phyloP scores from a whole-genome alignment of 2,888 invertebrate species.

The Bombylius major region DNA sequence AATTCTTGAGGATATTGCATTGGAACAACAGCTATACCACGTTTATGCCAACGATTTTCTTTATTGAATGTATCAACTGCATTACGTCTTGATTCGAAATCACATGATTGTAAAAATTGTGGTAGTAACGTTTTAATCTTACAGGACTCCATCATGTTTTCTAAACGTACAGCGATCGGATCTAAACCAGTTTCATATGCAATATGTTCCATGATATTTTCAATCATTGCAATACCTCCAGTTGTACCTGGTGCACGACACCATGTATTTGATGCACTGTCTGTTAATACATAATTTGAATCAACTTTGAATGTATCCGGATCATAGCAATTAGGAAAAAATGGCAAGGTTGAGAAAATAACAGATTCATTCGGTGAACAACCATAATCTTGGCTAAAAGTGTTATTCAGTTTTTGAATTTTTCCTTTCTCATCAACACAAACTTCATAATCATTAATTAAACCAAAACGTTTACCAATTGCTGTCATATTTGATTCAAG shows the following conservation, averaged over 20 bases:
- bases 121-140: conserved; percentile 41
- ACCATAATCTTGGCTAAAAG: conserved; percentile 43
- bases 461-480: conserved; percentile 45
- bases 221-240: conserved; percentile 49
- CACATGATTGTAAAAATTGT: conserved; percentile 40
- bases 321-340: conserved; percentile 41
- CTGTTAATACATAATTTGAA: conserved; percentile 42
- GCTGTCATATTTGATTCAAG: conserved; percentile 51
- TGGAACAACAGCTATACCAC: conserved; percentile 51
- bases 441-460: conserved; percentile 44
- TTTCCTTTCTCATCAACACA: conserved; percentile 48
- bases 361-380: conserved; percentile 40
- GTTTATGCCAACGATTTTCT: conserved; percentile 65
- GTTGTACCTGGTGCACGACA: conserved; percentile 39
- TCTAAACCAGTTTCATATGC: conserved; percentile 43
- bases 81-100: conserved; percentile 39
- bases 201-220: conserved; percentile 55
- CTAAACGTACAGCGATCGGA: conserved; percentile 42
- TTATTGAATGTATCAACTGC: conserved; percentile 43
- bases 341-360: conserved; percentile 22
- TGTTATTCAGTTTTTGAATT: conserved; percentile 48
- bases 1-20: conserved; percentile 50
- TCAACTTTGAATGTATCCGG: conserved; percentile 43
- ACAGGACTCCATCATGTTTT: conserved; percentile 41
- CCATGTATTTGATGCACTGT: conserved; percentile 51